Evolutionary conservation across 1,140 invertebrate genomes (phyloP).

Genomic region (Cryptotermes secundus): DNA sequence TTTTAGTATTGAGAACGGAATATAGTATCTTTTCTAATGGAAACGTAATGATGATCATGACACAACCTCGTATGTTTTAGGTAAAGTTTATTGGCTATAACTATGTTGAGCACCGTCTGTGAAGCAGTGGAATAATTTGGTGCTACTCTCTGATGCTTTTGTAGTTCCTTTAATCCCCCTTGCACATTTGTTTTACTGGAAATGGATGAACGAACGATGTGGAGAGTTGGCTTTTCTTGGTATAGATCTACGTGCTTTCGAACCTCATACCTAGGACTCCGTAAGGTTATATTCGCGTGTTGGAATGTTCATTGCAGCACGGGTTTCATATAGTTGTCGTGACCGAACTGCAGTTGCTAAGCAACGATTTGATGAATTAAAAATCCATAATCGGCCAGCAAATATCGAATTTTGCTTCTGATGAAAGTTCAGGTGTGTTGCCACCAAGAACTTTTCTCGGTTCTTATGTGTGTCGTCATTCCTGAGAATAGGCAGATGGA

Average conservation of each 20-base stretch:
- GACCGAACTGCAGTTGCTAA: neutral
- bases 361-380: no score
- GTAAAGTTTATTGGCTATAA: neutral
- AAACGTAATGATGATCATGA: no score
- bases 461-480: neutral
- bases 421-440: neutral
- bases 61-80: no score
- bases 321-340: neutral
- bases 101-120: neutral
- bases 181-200: neutral
- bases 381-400: neutral
- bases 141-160: neutral
- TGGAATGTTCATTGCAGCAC: neutral
- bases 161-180: neutral
- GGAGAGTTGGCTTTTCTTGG: no score
- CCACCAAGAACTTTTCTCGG: neutral
- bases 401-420: neutral
- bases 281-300: neutral
- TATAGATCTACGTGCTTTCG: no score
- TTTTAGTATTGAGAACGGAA: no score
- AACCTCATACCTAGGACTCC: neutral
- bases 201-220: no score
- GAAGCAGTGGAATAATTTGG: neutral
- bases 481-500: no score
- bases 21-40: no score